These are phyloP conservation scores for Leucoraja erinaceus DNA, from an alignment of 2,113 vertebrate genomes.

Conservation along the genomic window DNA sequence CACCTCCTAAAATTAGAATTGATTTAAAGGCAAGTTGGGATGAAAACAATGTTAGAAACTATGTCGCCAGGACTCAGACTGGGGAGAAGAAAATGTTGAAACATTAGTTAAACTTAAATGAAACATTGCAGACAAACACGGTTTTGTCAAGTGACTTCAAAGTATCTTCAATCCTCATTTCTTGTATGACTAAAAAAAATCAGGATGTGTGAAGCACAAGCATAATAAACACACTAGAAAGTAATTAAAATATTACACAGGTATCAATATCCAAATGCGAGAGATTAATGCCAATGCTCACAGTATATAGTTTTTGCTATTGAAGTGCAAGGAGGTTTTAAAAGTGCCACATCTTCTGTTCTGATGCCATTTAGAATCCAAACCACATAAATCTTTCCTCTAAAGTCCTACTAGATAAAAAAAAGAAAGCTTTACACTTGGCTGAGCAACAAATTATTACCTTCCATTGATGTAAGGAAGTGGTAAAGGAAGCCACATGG, in stretches of 20 bases:
- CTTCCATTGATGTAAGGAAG: background rate
- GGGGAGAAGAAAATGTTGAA: background rate
- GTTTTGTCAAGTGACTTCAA: background rate
- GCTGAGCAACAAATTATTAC: background rate
- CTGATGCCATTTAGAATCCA: background rate
- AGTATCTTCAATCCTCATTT: background rate
- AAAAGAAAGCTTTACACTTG: background rate
- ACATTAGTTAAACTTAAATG: background rate
- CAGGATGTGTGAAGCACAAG: background rate
- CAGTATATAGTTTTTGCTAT: background rate
- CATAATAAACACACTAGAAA: background rate
- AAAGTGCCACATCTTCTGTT: background rate
- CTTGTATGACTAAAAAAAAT: conserved; percentile 4
- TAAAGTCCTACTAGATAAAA: background rate
- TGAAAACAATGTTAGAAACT: background rate
- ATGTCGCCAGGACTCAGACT: background rate
- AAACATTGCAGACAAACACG: background rate
- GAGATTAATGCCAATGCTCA: background rate
- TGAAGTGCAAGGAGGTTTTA: background rate
- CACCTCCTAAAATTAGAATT: background rate
- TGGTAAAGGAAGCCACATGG: background rate
- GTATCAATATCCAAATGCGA: background rate
- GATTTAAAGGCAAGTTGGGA: background rate
- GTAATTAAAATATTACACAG: background rate
- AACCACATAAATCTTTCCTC: background rate